phyloP scores from a whole-genome alignment of 2,888 invertebrate genomes.

The Notodonta ziczac region DNA sequence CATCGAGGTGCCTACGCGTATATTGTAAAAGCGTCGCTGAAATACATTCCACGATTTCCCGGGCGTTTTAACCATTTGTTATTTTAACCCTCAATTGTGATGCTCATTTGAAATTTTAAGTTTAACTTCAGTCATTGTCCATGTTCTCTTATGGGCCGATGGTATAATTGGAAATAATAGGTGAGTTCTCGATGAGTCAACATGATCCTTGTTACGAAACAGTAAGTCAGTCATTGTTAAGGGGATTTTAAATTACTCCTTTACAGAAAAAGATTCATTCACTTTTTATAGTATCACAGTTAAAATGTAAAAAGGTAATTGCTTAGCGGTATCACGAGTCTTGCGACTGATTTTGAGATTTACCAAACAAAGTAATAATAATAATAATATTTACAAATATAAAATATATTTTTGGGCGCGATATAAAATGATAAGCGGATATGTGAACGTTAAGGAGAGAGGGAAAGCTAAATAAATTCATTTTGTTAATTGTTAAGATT shows the following conservation, averaged over 20 bases:
- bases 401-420: neutral
- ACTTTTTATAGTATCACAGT: no score
- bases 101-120: conserved; percentile 69
- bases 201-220: conserved; percentile 23
- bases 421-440: neutral
- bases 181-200: conserved; percentile 18
- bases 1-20: conserved; percentile 33
- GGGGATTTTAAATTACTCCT: neutral
- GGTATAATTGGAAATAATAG: conserved; percentile 34
- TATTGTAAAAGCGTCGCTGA: conserved; percentile 35
- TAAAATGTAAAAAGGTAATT: no score
- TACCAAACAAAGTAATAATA: no score
- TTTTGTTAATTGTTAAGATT: conserved; percentile 42
- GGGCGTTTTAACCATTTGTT: conserved; percentile 51
- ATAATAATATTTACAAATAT: neutral
- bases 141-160: conserved; percentile 39
- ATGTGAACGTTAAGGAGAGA: conserved; percentile 12
- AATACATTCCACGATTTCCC: conserved; percentile 62
- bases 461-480: conserved; percentile 33
- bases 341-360: no score
- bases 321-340: no score
- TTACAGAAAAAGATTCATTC: no score
- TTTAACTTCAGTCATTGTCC: conserved; percentile 60
- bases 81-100: conserved; percentile 64
- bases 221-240: conserved; percentile 19